Evolutionary conservation across 2,888 invertebrate genomes (phyloP), one percentile per base, ranked within the genome.

Genomic region (Phlogophora meticulosa): DNA sequence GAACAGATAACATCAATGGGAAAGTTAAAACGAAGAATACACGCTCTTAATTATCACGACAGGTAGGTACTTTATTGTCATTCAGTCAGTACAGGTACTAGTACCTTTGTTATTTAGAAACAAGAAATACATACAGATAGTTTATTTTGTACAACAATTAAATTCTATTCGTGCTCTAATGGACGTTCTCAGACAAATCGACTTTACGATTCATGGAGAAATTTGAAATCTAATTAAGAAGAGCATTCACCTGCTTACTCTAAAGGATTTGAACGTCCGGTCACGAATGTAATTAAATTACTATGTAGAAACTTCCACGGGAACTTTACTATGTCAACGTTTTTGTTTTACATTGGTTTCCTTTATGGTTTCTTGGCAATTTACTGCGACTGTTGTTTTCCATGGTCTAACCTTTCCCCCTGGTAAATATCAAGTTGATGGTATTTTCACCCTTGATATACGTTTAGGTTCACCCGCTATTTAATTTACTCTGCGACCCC

Each of bases 221-320:
- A 87, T 85, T 86, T 81, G 58, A 81, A 83, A 85, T 82, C 74
- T 80, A 83, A 87, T 86, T 85, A 84, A 78, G 81, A 66, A 77
- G 80, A 84, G 75, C 83, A 76, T 85, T 87, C 81, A 84, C 84
- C 71, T 75, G 80, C 72, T 72, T 72, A 74, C 58, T 72, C 70
- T 64, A 83, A 84, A 85, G 79, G 79, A 83, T 87, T 87, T 84
- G 69, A 81, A 81, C 76, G 81, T 83, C 83, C 83, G 83, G 84
- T 87, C 87, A 88, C 89, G 89, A 87, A 85, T 83, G 76, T 86
- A 87, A 87, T 87, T 86, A 75, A 85, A 88, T 87, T 88, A 88
- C 80, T 80, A 71, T 76, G 76, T 81, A 78, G 83, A 80, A 80
- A 84, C 81, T 83, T 80, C 82, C 77, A 74, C 67, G 80, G 74